Base-by-base conservation (phyloP, 2,797 vertebrate species). In the Hoplostethus atlanticus region DNA sequence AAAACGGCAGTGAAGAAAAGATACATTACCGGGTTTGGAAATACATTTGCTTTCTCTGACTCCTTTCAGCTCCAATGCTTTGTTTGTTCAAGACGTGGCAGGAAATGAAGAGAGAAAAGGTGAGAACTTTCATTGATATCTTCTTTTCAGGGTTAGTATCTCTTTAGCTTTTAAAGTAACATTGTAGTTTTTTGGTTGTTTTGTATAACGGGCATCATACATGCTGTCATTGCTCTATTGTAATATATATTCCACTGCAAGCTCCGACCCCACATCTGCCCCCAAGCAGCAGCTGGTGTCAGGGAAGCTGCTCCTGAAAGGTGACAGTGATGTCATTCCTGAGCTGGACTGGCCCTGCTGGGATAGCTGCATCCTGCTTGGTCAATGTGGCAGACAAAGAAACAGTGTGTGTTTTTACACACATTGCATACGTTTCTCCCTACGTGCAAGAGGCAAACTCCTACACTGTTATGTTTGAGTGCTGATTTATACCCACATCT, bases 21-120 rank as follows among this genome's bases (percentile, higher is more conserved):
- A 84, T 81, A 90, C 87, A 88, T 88, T 76, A 83, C 73, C 75
- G 66, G 67, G 77, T 89, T 91, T 84, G 85, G 87, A 94, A 94
- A 94, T 90, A 88, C 81, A 87, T 94, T 90, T 85, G 73, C 81
- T 83, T 81, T 77, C 70, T 63, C 65, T 80, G 73, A 86, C 89
- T 87, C 90, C 78, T 75, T 75, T 89, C 84, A 76, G 56, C 75
- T 77, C 70, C 52, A 46, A 21, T 1, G 55, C 84, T 79, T 89
- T 92, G 89, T 93, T 94, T 93, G 86, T 85, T 83, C 70, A 83
- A 59, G 77, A 74, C 28, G 28, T 28, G 28, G 28, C 28, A 28
- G 28, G 28, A 28, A 28, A 28, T 34, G 36, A 63, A 73, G 78
- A 65, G 52, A 66, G 77, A 81, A 76, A 83, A 73, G 65, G 67